A percentile compares a stretch with the other conserved stretches of the same genome.
Evolutionary conservation across 2,888 invertebrate species (phyloP).

Genomic region (Tenthredo notha): DNA sequence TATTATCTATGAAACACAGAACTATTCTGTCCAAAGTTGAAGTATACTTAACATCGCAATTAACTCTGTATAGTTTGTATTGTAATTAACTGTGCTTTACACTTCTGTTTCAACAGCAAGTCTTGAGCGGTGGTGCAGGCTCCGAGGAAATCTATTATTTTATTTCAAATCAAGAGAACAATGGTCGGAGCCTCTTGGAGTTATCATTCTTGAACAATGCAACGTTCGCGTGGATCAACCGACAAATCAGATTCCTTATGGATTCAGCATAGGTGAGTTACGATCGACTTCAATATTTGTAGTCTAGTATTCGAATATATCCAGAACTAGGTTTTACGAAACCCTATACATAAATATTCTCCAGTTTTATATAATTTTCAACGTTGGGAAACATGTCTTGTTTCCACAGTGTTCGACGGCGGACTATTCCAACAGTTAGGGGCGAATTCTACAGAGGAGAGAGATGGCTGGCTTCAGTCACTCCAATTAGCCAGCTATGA

Average conservation of each 20-base stretch:
- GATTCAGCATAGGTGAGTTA: slow-evolving; percentile 88
- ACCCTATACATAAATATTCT: not conserved
- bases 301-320: not conserved
- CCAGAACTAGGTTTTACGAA: not conserved
- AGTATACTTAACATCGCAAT: not conserved
- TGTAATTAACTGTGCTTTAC: slow-evolving; percentile 24
- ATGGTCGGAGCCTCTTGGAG: slow-evolving; percentile 92
- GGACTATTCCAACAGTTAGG: slow-evolving; percentile 91
- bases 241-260: slow-evolving; percentile 87
- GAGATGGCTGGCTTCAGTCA: slow-evolving; percentile 92
- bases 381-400: not conserved
- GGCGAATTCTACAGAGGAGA: slow-evolving; percentile 88
- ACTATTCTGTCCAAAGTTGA: not conserved
- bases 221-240: slow-evolving; percentile 85
- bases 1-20: not conserved
- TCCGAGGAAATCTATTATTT: slow-evolving; percentile 95
- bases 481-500: slow-evolving; percentile 92
- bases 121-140: slow-evolving; percentile 92
- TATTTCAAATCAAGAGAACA: slow-evolving; percentile 95
- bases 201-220: slow-evolving; percentile 94
- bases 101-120: slow-evolving; percentile 81
- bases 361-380: slow-evolving; percentile 24
- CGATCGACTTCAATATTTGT: not conserved
- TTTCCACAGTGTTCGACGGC: slow-evolving; percentile 87
- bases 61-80: slow-evolving; percentile 5